These are phyloP conservation scores for Florisuga fusca DNA, from an alignment of 2,797 vertebrate genomes.

Conservation along the genomic window DNA sequence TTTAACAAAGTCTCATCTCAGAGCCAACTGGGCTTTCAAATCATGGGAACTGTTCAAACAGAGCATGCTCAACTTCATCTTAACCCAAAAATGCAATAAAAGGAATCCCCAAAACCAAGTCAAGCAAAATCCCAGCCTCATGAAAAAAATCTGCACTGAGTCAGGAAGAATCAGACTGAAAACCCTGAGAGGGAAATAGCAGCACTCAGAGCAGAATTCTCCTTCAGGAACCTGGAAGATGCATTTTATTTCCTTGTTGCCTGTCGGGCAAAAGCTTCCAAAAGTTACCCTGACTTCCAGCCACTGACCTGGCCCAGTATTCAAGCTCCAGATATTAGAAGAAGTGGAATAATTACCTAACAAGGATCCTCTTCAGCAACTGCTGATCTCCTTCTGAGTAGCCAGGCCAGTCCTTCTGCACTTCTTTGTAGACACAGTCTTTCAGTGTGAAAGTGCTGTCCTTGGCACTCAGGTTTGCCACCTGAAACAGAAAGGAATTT, in stretches of 20 bases:
- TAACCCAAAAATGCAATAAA: neutral
- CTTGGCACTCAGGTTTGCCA: conserved; percentile 90
- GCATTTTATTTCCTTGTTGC: neutral
- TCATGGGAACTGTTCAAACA: conserved; percentile 7
- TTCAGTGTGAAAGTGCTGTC: conserved; percentile 94
- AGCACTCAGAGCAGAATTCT: neutral
- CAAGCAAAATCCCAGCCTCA: neutral
- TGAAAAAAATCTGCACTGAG: neutral
- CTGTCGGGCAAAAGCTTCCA: neutral
- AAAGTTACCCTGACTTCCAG: neutral
- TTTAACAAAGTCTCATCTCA: conserved; percentile 27
- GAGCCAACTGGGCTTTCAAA: conserved; percentile 25
- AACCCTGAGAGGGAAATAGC: neutral
- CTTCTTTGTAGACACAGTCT: conserved; percentile 91
- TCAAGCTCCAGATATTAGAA: neutral
- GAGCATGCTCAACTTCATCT: neutral
- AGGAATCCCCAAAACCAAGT: neutral
- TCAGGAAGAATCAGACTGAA: neutral
- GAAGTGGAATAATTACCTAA: conserved; percentile 80
- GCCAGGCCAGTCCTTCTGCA: conserved; percentile 97
- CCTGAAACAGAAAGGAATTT: conserved; percentile 78
- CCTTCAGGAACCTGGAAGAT: neutral
- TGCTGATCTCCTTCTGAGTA: conserved; percentile 97
- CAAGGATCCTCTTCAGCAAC: conserved; percentile 92
- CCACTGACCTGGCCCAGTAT: neutral